A percentile compares a stretch with the other conserved stretches of the same genome.
These are phyloP conservation scores for Alauda arvensis DNA, from an alignment of 2,797 vertebrate genomes.

Conservation along the genomic window DNA sequence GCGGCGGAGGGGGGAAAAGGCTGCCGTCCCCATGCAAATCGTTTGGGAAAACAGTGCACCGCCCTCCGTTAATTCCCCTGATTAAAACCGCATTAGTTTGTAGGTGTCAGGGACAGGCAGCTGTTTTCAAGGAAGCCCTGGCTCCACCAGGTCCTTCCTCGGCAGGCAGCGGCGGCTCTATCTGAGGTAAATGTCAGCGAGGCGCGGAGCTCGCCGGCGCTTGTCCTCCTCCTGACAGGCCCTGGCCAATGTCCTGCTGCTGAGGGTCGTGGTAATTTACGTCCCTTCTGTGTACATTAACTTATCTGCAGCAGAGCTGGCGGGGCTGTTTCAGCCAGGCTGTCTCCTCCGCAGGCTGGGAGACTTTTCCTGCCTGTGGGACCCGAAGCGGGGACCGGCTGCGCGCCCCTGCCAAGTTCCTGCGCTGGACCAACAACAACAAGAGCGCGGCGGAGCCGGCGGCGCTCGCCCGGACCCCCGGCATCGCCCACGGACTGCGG, in stretches of 20 bases:
- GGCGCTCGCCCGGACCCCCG: neutral
- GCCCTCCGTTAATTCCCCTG: slow-evolving; percentile 69
- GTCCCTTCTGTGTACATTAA: slow-evolving; percentile 91
- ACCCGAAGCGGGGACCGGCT: slow-evolving; percentile 77
- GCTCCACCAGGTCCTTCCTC: slow-evolving; percentile 80
- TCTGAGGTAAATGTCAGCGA: slow-evolving; percentile 70
- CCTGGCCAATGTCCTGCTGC: slow-evolving; percentile 99
- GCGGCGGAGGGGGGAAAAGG: neutral
- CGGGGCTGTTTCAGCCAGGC: slow-evolving; percentile 91
- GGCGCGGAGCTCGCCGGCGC: slow-evolving; percentile 74
- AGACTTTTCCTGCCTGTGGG: slow-evolving; percentile 88
- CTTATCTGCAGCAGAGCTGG: slow-evolving; percentile 96
- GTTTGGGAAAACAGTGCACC: slow-evolving; percentile 56
- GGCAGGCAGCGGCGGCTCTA: slow-evolving; percentile 69
- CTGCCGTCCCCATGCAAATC: slow-evolving; percentile 41
- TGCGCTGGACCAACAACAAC: slow-evolving; percentile 82
- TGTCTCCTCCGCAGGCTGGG: slow-evolving; percentile 91
- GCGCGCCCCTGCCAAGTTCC: slow-evolving; percentile 79
- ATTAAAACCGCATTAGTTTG: slow-evolving; percentile 76
- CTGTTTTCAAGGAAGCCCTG: slow-evolving; percentile 82
- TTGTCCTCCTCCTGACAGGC: slow-evolving; percentile 94
- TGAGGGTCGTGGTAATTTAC: slow-evolving; percentile 96
- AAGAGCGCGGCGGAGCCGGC: slow-evolving; percentile 75
- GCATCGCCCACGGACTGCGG: slow-evolving; percentile 60
- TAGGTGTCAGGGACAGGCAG: slow-evolving; percentile 77